Conservation (phyloP, 1,140 invertebrate genomes). For the Pteromalus puparum region DNA sequence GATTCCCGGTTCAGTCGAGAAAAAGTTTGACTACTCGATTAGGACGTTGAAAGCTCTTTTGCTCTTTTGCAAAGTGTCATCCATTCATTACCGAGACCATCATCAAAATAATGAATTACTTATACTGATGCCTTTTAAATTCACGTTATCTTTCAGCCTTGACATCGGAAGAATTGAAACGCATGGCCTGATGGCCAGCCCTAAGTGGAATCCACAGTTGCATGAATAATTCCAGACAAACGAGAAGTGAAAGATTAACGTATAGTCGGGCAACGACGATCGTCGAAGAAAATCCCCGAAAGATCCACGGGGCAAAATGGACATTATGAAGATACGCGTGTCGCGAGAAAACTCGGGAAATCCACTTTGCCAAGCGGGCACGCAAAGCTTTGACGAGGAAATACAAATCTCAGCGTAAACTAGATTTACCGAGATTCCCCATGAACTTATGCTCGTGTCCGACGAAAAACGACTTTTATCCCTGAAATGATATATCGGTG, state of each 20-base stretch:
- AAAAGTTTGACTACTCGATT: too few relatives aligned
- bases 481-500: not conserved
- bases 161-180: not conserved
- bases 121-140: too few relatives aligned
- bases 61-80: too few relatives aligned
- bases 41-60: too few relatives aligned
- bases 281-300: not conserved
- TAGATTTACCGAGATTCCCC: conserved; percentile 6
- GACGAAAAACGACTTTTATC: not conserved
- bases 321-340: conserved; percentile 10
- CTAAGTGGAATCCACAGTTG: not conserved
- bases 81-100: too few relatives aligned
- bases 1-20: too few relatives aligned
- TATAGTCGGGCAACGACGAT: not conserved
- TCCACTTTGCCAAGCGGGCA: not conserved
- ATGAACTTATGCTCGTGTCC: not conserved
- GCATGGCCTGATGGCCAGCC: not conserved
- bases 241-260: conserved; percentile 15
- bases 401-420: conserved; percentile 32
- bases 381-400: conserved; percentile 25
- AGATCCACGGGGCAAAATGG: not conserved
- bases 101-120: too few relatives aligned
- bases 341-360: not conserved
- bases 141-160: not conserved
- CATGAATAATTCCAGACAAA: conserved; percentile 22